phyloP scores from a whole-genome alignment of 2,797 vertebrate species.

The Luscinia luscinia region DNA sequence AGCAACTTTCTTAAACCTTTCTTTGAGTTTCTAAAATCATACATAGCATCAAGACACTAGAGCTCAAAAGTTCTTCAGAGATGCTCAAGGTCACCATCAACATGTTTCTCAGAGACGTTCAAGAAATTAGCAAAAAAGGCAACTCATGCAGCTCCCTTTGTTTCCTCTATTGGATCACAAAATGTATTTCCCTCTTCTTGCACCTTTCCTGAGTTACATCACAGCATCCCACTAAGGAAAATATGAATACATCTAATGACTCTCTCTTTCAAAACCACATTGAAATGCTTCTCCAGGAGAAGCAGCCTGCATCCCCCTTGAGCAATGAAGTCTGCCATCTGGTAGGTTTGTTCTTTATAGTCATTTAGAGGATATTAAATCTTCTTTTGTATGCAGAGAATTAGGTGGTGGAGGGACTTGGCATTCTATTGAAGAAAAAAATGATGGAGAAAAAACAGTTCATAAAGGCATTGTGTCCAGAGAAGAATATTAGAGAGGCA shows the following conservation, averaged over 20 bases:
- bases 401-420: constrained; percentile 40
- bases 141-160: neutral
- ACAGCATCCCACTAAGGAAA: constrained; percentile 24
- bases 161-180: neutral
- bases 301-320: constrained; percentile 36
- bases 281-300: constrained; percentile 39
- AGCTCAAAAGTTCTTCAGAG: neutral
- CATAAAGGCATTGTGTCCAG: constrained; percentile 56
- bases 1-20: neutral
- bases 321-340: constrained; percentile 54
- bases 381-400: constrained; percentile 62
- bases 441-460: neutral
- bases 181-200: neutral
- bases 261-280: constrained; percentile 53
- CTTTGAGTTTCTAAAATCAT: neutral
- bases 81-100: neutral
- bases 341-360: constrained; percentile 52
- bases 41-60: neutral
- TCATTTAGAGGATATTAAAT: constrained; percentile 57
- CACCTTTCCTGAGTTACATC: constrained; percentile 18
- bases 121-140: neutral
- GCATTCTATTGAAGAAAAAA: constrained; percentile 19
- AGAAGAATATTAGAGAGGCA: constrained; percentile 57
- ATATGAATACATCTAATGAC: constrained; percentile 22
- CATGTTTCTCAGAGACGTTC: neutral